Evolutionary conservation across 2,113 vertebrate species (phyloP).

Genomic region (Odocoileus hemionus): DNA sequence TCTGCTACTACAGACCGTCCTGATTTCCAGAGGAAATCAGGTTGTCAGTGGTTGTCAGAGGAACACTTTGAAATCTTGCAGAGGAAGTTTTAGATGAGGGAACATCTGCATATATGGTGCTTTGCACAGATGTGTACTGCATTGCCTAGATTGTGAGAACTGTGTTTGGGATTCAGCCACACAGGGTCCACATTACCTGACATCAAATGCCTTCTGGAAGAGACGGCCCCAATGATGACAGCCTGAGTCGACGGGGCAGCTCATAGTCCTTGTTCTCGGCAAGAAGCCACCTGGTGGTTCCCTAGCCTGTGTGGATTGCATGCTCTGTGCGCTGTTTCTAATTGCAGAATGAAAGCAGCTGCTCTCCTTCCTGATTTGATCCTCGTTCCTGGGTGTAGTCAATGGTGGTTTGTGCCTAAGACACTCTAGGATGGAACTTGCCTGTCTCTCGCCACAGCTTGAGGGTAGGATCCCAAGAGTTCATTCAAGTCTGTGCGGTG

Average conservation of each 20-base stretch:
- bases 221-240: not conserved
- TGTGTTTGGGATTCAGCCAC: not conserved
- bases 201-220: not conserved
- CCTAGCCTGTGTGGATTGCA: not conserved
- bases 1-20: not conserved
- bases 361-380: not conserved
- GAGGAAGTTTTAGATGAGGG: not conserved
- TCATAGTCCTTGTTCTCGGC: not conserved
- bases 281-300: rapidly evolving
- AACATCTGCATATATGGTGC: not conserved
- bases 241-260: rapidly evolving
- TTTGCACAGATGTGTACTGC: not conserved
- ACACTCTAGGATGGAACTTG: not conserved
- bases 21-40: not conserved
- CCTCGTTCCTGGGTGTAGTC: not conserved
- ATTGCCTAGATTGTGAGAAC: not conserved
- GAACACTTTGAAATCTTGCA: not conserved
- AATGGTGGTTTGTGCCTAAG: not conserved
- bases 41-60: not conserved
- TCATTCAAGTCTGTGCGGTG: not conserved
- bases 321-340: not conserved
- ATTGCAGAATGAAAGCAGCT: not conserved
- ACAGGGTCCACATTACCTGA: rapidly evolving
- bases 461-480: not conserved
- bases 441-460: not conserved